Base-by-base conservation (phyloP, 2,797 vertebrate species). In the Poecilia gillii region DNA sequence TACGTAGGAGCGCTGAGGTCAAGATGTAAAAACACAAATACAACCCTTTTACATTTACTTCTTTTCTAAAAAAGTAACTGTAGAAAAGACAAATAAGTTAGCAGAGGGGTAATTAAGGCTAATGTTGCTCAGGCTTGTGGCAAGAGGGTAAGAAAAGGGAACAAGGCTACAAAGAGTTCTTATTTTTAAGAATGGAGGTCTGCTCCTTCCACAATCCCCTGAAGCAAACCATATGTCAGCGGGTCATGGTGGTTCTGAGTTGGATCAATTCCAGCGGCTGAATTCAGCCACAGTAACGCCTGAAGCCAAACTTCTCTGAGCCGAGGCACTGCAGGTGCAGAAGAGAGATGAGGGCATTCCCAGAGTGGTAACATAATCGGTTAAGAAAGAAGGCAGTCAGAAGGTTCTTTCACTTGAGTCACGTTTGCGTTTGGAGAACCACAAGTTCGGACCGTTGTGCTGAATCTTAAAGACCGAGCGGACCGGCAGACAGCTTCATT, bases 161-260 rank as follows among this genome's bases (percentile, higher is more conserved):
- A 49, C 59, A 31, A 46, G 46, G 47, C 47, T 55, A 55, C 59
- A 53, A 36, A 72, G 68, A 36, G 68, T 25, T 41, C 43, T n/a
- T 68, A 71, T 49, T 28, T 55, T 76, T 76, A 43, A 64, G 55
- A 70, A 70, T 76, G 43, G n/a, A 81, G 46, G 39, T 64, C 28
- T 76, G 71, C 39, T 76, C 45, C 68, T 59, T 76, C 53, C 36
- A 72, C 33, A 81, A 76, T 72, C 31, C 73, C 73, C 73, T 71
- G 49, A 71, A 80, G 79, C 79, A 80, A 68, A 75, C 16, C n/a
- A 25, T 31, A 68, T 47, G 41, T 53, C 51, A 36, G 70, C 55
- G 49, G 75, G 72, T 68, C 75, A 74, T 36, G 75, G 59, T 73
- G 31, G 73, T 79, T 59, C 39, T 72, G 59, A 62, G 66, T 57